Evolutionary conservation across 2,888 invertebrate genomes (phyloP).

Genomic region (Synergus laeviventris): DNA sequence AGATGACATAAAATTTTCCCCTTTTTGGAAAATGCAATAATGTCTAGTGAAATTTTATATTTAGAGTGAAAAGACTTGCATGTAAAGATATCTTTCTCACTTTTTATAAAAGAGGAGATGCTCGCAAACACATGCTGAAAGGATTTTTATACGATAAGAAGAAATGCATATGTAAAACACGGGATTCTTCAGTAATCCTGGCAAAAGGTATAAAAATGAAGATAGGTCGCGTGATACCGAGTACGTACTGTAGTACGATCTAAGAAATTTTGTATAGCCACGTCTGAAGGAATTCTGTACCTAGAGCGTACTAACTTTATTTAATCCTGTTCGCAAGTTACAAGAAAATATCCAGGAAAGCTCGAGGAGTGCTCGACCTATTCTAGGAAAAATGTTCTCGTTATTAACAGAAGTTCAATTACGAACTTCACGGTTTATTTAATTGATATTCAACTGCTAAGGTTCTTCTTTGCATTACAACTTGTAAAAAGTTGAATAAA

Average conservation of each 20-base stretch:
- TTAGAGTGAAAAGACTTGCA: neutral
- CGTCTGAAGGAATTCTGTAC: neutral
- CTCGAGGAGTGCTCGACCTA: neutral
- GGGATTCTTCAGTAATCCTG: constrained; percentile 7
- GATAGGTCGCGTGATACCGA: neutral
- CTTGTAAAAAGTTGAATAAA: neutral
- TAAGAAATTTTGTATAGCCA: neutral
- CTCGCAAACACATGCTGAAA: constrained; percentile 19
- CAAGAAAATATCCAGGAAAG: neutral
- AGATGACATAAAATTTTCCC: no score
- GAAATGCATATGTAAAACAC: constrained; percentile 4
- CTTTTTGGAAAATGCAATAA: neutral
- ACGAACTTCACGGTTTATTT: neutral
- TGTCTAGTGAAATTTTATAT: neutral
- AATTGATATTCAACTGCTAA: neutral
- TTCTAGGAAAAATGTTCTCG: neutral
- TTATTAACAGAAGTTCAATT: neutral
- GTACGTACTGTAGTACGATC: neutral
- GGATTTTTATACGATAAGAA: constrained; percentile 18
- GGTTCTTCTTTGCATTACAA: no score
- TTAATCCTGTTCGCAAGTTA: neutral
- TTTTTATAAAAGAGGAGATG: neutral
- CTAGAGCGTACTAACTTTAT: neutral
- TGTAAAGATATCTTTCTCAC: neutral
- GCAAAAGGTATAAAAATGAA: constrained; percentile 26